Percentiles rank a stretch among this genome's conserved stretches.
phyloP scores from a whole-genome alignment of 1,140 invertebrate genomes.

The Trichonephila inaurata region DNA sequence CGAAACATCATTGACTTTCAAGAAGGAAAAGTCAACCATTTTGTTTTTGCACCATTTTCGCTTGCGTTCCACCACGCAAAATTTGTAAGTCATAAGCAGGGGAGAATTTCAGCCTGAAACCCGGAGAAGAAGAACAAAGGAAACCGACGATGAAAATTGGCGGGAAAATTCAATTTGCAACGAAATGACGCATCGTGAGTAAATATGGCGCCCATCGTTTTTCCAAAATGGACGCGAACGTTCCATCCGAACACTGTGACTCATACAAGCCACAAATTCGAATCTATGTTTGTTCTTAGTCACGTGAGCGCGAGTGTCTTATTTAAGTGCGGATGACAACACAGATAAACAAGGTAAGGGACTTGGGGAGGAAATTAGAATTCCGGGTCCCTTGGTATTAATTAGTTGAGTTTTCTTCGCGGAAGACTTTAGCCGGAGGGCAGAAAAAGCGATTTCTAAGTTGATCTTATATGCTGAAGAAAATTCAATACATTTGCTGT shows the following conservation, averaged over 20 bases:
- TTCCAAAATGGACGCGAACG: not conserved
- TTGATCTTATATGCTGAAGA: too few species aligned
- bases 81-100: conserved; percentile 57
- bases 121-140: conserved; percentile 2
- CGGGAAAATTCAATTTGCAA: conserved; percentile 57
- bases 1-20: conserved; percentile 52
- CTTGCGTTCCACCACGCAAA: not conserved
- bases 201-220: conserved; percentile 1
- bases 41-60: conserved; percentile 16
- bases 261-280: conserved; percentile 11
- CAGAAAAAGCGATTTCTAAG: too few species aligned
- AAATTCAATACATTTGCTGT: too few species aligned
- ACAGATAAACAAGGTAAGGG: not conserved
- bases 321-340: not conserved
- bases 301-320: not conserved
- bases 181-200: conserved; percentile 54
- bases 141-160: conserved; percentile 39
- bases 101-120: not conserved
- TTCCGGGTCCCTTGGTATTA: not conserved
- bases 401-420: not conserved
- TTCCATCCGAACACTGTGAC: not conserved
- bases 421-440: too few species aligned
- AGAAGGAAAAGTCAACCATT: conserved; percentile 25
- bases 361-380: conserved; percentile 11
- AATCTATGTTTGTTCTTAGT: conserved; percentile 39